Evolutionary conservation across 2,888 invertebrate genomes (phyloP), one percentile per base, ranked within the genome.

Genomic region (Drosophila paucipuncta): DNA sequence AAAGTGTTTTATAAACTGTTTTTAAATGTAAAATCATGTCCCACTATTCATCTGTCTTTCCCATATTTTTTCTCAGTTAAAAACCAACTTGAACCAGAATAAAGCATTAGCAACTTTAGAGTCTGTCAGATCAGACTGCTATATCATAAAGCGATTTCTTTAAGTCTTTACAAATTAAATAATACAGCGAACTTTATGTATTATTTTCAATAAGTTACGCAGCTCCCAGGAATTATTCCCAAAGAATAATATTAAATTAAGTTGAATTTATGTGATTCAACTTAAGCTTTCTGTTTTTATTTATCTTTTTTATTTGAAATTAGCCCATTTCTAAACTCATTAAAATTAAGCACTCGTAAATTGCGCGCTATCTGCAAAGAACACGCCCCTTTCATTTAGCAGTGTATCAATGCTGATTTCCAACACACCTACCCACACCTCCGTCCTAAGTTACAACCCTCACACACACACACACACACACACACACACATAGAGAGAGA

Each of bases 301-400:
- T 41, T n/a, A 16, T 28, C 0, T 30, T 16, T 28, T 30, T 57
- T 9, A 13, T 18, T 39, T 13, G 11, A 31, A 22, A 11, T 22
- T 54, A 1, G 22, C 1, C 5, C 54, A 10, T 30, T 37, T 30
- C n/a, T n/a, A n/a, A 57, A 68, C 59, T 28, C 54, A 43, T 62
- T 59, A 33, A 31, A 72, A 67, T 71, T 50, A 71, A 66, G 55
- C 28, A 64, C 41, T 75, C 25, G 16, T n/a, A 55, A 55, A 39
- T 37, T 55, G 18, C 0, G 4, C 6, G 35, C 37, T n/a, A 16
- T 0, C 1, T 41, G 22, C 49, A 9, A 2, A 28, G 16, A 47
- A 25, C 73, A 87, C 88, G 83, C 85, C 74, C 68, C 67, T 53
- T 72, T 67, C 75, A 83, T 75, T 84, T 73, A 55, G 54, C 75